Evolutionary conservation across 2,888 invertebrate genomes (phyloP), one percentile per base, ranked within the genome.

Genomic region (Plebejus melissa): DNA sequence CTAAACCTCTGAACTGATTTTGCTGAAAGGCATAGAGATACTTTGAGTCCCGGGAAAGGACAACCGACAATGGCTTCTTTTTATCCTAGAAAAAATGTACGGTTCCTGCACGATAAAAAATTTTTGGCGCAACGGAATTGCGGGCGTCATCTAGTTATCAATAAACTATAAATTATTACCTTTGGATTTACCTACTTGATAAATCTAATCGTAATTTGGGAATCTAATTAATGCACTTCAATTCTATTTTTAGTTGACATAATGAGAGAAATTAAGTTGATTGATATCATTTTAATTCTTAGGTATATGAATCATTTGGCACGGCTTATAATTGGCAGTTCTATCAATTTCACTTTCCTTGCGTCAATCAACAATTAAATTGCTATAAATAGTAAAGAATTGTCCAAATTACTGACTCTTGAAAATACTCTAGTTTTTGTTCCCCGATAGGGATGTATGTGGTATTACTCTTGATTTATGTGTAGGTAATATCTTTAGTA

Each of bases 211-310:
- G 4, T 28, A n/a, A 41, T 69, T n/a, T 13, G 32, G n/a, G n/a
- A n/a, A n/a, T n/a, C n/a, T n/a, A n/a, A n/a, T n/a, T n/a, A 3
- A n/a, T 65, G 36, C 4, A 38, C 38, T 38, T 69, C 32, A 16
- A 69, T n/a, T 2, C 5, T 69, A 38, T 69, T 41, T 41, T 41
- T n/a, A 70, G 9, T 41, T 16, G 38, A 41, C 41, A 38, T 70
- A 70, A 69, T 70, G 7, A 41, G 70, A 70, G 11, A 70, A 38
- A 70, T 70, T 38, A 11, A 22, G 16, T 70, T 71, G 71, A 71
- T 71, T 71, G 50, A 71, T 71, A 71, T 50, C 46, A 28, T 71
- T 71, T 71, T 50, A 71, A 71, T 71, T 71, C 13, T 13, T 4
- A 5, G 4, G 50, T 71, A 5, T 11, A 71, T 71, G 22, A 71